Evolutionary conservation across 2,113 vertebrate species (phyloP).

Genomic region (Numenius arquata): DNA sequence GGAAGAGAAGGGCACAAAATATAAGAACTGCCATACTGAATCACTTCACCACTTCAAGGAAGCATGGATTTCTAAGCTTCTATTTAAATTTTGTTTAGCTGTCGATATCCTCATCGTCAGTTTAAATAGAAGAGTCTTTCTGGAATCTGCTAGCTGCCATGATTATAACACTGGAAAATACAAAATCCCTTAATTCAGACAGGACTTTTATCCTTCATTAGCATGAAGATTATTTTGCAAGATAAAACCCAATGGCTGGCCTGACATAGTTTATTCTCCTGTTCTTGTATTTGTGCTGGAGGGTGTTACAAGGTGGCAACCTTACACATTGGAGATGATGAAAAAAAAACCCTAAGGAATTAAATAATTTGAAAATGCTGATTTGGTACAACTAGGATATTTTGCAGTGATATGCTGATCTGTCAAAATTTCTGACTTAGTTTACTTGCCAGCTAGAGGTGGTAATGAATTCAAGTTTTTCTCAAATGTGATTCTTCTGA

Average conservation of each 20-base stretch:
- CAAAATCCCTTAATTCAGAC: background rate
- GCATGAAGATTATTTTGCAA: background rate
- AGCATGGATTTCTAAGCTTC: background rate
- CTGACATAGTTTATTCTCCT: background rate
- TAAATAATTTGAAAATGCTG: background rate
- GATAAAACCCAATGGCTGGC: background rate
- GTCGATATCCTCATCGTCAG: background rate
- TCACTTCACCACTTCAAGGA: background rate
- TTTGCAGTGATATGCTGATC: background rate
- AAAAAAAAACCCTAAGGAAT: background rate
- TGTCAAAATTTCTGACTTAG: background rate
- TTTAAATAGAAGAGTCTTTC: background rate
- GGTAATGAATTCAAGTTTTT: background rate
- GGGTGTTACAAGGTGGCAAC: background rate
- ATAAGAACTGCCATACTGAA: background rate
- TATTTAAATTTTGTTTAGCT: background rate
- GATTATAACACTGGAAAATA: background rate
- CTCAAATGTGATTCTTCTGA: background rate
- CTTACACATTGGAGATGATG: background rate
- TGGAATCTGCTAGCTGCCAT: background rate
- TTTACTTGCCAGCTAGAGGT: background rate
- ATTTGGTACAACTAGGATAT: background rate
- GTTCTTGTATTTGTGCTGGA: background rate
- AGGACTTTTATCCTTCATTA: background rate
- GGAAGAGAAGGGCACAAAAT: background rate